phyloP scores from a whole-genome alignment of 1,140 invertebrate species.

The Atopsyche davidsoni region DNA sequence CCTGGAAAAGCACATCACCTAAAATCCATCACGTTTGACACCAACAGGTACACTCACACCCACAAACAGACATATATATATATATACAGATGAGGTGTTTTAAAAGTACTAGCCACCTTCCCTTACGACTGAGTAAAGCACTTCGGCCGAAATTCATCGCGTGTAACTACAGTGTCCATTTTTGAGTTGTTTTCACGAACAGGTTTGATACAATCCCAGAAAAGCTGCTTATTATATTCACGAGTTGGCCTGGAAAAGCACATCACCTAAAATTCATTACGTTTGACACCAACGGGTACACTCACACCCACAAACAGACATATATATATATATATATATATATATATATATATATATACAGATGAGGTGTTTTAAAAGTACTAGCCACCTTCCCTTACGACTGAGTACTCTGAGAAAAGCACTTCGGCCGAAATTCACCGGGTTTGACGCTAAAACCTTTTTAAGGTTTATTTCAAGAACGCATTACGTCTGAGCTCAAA shows the following conservation, averaged over 20 bases:
- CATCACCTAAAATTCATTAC: slow-evolving; percentile 3
- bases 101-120: too few species aligned
- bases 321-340: slow-evolving; percentile 6
- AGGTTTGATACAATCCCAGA: neutral
- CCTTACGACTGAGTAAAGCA: too few species aligned
- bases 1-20: neutral
- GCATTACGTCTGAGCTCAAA: too few species aligned
- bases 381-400: too few species aligned
- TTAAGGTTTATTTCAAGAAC: too few species aligned
- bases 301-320: neutral
- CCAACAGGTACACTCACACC: neutral
- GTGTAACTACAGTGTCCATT: too few species aligned
- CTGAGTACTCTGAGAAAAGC: too few species aligned
- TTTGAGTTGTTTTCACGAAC: too few species aligned
- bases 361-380: neutral
- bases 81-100: neutral
- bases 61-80: slow-evolving; percentile 3
- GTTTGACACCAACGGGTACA: neutral
- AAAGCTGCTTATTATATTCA: neutral
- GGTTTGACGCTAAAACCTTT: too few species aligned
- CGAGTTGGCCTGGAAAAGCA: neutral
- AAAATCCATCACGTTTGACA: slow-evolving; percentile 5
- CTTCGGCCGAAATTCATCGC: too few species aligned
- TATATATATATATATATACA: too few species aligned
- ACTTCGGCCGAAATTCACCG: too few species aligned